Evolutionary conservation across 2,113 vertebrate genomes (phyloP).

Genomic region (Psammodynastes pulverulentus): DNA sequence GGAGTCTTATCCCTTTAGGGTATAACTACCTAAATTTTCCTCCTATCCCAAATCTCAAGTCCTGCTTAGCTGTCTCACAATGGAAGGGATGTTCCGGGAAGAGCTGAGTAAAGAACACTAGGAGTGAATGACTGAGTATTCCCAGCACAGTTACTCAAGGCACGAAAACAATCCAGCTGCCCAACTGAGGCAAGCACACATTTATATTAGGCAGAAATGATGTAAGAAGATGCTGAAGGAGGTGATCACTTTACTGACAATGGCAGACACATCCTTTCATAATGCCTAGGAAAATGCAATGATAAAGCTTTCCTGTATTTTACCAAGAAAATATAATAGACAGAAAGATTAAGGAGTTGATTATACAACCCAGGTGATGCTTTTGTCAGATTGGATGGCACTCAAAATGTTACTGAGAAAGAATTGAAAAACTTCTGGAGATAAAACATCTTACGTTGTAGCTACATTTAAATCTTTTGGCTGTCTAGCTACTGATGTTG

Average conservation of each 20-base stretch:
- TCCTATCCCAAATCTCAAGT: background rate
- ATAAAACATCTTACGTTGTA: background rate
- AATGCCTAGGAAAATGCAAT: background rate
- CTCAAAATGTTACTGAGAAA: background rate
- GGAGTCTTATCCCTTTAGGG: background rate
- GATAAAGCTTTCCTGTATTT: background rate
- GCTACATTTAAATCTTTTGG: background rate
- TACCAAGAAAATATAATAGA: background rate
- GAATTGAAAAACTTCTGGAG: background rate
- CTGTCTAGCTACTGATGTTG: background rate
- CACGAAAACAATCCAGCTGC: background rate
- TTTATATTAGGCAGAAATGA: background rate
- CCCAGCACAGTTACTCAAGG: background rate
- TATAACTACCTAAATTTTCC: background rate
- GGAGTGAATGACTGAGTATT: background rate
- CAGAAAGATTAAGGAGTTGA: background rate
- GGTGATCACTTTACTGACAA: background rate
- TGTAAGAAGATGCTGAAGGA: background rate
- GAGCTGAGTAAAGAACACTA: background rate
- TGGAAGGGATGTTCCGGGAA: background rate
- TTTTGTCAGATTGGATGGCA: background rate
- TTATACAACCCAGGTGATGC: background rate
- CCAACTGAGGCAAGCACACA: background rate
- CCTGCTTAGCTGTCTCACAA: background rate
- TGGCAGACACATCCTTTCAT: background rate